Conservation (phyloP, 2,113 vertebrate species). For the Pygoscelis antarcticus region DNA sequence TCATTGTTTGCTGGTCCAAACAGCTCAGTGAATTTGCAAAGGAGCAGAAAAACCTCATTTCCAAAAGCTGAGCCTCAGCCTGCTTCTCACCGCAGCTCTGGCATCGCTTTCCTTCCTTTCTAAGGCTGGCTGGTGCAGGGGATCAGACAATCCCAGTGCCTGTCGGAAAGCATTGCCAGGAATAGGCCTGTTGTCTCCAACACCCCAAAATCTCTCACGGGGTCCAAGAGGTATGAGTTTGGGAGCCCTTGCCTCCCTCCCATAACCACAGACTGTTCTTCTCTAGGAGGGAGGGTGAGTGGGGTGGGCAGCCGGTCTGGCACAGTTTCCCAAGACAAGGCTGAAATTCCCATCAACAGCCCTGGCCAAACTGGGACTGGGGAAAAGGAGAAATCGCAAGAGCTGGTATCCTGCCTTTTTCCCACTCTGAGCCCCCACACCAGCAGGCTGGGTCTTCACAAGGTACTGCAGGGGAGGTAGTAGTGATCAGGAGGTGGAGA, state of each 20-base stretch:
- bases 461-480: neutral
- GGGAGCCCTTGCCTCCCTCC: neutral
- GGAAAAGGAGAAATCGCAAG: neutral
- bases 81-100: neutral
- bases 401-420: neutral
- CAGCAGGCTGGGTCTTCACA: neutral
- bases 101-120: neutral
- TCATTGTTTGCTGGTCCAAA: neutral
- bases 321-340: neutral
- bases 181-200: neutral
- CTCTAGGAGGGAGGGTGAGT: neutral
- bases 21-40: neutral
- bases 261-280: neutral
- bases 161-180: neutral
- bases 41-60: neutral
- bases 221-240: neutral
- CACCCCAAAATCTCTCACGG: neutral
- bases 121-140: neutral
- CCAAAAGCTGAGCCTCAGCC: neutral
- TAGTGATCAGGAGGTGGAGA: neutral
- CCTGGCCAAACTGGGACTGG: neutral
- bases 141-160: neutral
- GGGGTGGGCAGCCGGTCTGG: neutral
- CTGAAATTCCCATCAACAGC: neutral
- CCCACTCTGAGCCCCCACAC: too few relatives aligned